phyloP scores from a whole-genome alignment of 2,888 invertebrate genomes.

The Crioceris asparagi region DNA sequence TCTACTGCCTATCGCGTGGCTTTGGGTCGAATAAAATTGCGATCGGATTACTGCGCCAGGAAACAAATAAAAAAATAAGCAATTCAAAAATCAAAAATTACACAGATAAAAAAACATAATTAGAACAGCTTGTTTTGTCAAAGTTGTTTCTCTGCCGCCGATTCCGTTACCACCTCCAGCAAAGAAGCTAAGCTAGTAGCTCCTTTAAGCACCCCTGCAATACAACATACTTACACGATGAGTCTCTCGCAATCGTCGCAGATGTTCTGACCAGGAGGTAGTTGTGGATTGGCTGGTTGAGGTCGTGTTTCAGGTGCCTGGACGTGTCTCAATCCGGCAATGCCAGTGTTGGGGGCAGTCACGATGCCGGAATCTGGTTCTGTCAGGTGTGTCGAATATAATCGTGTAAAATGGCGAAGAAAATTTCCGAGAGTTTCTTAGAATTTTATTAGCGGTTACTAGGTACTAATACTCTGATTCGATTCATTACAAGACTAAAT shows the following conservation, averaged over 20 bases:
- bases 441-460: no score
- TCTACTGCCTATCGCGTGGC: conserved; percentile 62
- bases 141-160: no score
- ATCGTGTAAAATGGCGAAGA: neutral
- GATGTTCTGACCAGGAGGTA: conserved; percentile 82
- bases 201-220: no score
- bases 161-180: no score
- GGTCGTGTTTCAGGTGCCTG: conserved; percentile 56
- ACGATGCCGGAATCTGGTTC: conserved; percentile 41
- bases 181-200: no score
- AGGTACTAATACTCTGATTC: no score
- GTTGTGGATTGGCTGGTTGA: conserved; percentile 56
- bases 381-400: conserved; percentile 8
- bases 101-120: conserved; percentile 4
- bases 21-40: conserved; percentile 65
- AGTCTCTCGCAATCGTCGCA: conserved; percentile 96
- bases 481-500: no score
- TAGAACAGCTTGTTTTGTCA: no score
- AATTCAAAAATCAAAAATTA: no score
- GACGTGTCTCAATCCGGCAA: conserved; percentile 60
- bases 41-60: conserved; percentile 32
- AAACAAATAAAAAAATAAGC: no score
- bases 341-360: conserved; percentile 37
- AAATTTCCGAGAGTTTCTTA: no score
- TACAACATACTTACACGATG: conserved; percentile 94